These are phyloP conservation scores for Ptiloglossa arizonensis DNA, from an alignment of 1,140 invertebrate genomes.

Conservation along the genomic window DNA sequence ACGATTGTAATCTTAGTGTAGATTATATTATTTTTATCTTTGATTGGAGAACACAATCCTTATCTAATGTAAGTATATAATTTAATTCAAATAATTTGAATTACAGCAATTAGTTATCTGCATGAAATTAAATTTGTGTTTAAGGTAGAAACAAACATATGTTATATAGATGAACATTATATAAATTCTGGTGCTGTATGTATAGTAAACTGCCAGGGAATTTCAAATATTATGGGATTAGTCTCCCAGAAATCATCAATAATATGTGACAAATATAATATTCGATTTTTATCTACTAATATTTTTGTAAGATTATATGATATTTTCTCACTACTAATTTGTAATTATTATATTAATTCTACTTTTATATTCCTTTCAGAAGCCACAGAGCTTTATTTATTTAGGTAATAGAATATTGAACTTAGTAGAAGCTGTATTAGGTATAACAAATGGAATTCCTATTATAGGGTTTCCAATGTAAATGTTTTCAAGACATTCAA, in stretches of 20 bases:
- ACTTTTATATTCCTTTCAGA: slow-evolving; percentile 56
- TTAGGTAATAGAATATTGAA: slow-evolving; percentile 72
- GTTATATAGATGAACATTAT: slow-evolving; percentile 71
- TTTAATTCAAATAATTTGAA: not conserved
- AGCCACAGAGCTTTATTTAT: slow-evolving; percentile 48
- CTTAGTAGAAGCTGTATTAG: slow-evolving; percentile 66
- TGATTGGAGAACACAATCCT: slow-evolving; percentile 66
- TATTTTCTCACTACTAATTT: slow-evolving; percentile 4
- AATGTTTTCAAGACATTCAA: slow-evolving; percentile 11
- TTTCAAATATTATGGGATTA: slow-evolving; percentile 62
- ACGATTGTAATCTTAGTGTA: slow-evolving; percentile 61
- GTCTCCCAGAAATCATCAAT: slow-evolving; percentile 61
- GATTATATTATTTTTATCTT: slow-evolving; percentile 78
- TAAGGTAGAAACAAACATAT: slow-evolving; percentile 74
- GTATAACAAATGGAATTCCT: slow-evolving; percentile 70
- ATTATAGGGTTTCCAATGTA: slow-evolving; percentile 2
- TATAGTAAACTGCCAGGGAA: slow-evolving; percentile 72
- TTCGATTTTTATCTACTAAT: slow-evolving; percentile 71
- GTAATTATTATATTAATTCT: slow-evolving; percentile 27
- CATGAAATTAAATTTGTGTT: slow-evolving; percentile 39
- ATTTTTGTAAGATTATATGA: slow-evolving; percentile 69
- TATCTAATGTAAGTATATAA: slow-evolving; percentile 68
- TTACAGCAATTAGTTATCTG: not conserved
- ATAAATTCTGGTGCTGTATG: slow-evolving; percentile 69
- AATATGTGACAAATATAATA: slow-evolving; percentile 73